Percentiles rank a stretch among this genome's conserved stretches.
Evolutionary conservation across 2,888 invertebrate species (phyloP).

Genomic region (Petrolisthes manimaculis): DNA sequence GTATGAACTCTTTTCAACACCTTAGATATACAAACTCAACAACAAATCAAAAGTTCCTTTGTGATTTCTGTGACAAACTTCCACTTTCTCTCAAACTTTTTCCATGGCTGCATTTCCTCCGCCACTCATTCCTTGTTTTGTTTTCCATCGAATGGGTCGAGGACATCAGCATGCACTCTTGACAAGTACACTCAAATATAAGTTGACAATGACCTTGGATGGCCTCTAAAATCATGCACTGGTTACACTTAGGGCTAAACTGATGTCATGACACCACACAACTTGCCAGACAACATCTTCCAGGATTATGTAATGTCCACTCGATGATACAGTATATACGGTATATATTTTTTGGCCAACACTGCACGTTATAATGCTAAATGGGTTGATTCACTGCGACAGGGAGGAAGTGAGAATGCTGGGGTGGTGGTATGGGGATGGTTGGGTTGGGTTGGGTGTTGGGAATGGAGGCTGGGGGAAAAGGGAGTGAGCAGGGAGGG

Average conservation of each 20-base stretch:
- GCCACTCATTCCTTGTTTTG: too few species aligned
- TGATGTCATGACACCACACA: background rate
- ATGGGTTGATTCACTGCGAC: conserved; percentile 15
- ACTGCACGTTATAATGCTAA: background rate
- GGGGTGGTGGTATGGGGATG: conserved; percentile 6
- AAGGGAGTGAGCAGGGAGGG: conserved; percentile 27
- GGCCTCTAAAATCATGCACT: conserved; percentile 5
- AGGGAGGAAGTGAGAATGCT: conserved; percentile 46
- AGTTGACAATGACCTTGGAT: conserved; percentile 13
- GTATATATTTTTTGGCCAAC: conserved; percentile 2
- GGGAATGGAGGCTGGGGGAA: conserved; percentile 17
- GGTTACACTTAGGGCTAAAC: conserved; percentile 5
- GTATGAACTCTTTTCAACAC: too few species aligned
- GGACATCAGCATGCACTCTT: background rate
- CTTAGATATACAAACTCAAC: too few species aligned
- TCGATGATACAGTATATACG: conserved; percentile 2
- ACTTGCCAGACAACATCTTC: conserved; percentile 9
- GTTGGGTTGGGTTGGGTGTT: background rate
- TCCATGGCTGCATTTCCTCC: too few species aligned
- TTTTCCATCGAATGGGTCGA: too few species aligned
- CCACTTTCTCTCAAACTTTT: too few species aligned
- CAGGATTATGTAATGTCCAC: background rate
- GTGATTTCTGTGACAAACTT: too few species aligned
- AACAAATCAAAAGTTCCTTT: too few species aligned
- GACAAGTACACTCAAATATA: conserved; percentile 23